Conservation (phyloP, 2,797 vertebrate species). For the Danio albolineatus region DNA sequence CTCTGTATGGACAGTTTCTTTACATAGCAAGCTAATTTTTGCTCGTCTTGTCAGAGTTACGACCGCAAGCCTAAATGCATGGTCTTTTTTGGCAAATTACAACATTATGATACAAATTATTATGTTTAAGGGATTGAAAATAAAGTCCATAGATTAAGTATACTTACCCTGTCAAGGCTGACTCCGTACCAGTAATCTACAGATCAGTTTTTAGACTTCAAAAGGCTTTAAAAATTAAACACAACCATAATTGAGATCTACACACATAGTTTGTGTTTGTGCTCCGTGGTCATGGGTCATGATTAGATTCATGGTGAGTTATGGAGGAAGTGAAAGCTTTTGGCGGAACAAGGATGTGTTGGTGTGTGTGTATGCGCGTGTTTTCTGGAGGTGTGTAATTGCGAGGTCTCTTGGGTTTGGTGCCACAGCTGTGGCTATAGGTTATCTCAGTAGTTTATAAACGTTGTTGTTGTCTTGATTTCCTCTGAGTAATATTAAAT, state of each 20-base stretch:
- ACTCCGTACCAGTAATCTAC: conserved; percentile 37
- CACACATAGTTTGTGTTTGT: conserved; percentile 4
- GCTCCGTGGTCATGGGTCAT: neutral
- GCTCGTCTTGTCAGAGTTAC: conserved; percentile 5
- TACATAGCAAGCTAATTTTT: conserved; percentile 26
- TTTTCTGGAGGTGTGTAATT: conserved; percentile 9
- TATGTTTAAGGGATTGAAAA: conserved; percentile 45
- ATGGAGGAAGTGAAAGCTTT: conserved; percentile 1
- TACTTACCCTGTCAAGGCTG: conserved; percentile 29
- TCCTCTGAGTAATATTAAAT: conserved; percentile 12
- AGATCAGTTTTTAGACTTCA: conserved; percentile 45
- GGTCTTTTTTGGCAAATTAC: conserved; percentile 17
- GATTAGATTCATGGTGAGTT: conserved; percentile 20
- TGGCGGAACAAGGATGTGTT: neutral
- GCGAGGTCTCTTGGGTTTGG: neutral
- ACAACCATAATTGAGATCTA: conserved; percentile 34
- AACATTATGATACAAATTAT: conserved; percentile 35
- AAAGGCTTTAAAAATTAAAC: conserved; percentile 16
- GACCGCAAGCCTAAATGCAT: conserved; percentile 26
- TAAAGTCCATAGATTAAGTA: conserved; percentile 39
- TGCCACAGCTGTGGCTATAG: conserved; percentile 19
- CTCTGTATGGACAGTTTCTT: neutral
- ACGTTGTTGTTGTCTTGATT: conserved; percentile 26
- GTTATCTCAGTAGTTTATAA: conserved; percentile 2
- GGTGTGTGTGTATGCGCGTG: conserved; percentile 10